Conservation (phyloP, 2,113 vertebrate genomes). For the Oncorhynchus gorbuscha region DNA sequence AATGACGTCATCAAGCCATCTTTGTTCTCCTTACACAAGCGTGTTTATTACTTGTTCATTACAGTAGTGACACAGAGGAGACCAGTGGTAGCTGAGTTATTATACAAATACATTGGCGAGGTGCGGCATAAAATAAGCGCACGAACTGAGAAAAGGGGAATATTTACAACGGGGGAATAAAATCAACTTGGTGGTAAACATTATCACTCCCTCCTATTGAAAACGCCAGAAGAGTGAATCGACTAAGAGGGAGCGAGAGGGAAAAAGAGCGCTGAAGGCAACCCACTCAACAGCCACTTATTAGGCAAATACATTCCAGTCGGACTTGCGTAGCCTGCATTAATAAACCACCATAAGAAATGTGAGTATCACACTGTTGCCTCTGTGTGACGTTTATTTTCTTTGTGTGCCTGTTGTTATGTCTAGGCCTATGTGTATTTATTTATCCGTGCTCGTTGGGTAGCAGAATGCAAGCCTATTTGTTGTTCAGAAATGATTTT, state of each 20-base stretch:
- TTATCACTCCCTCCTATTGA: conserved; percentile 54
- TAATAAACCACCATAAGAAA: conserved; percentile 46
- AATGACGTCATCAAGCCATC: conserved; percentile 79
- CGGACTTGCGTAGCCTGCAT: conserved; percentile 53
- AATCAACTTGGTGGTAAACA: conserved; percentile 21
- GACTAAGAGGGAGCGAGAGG: conserved; percentile 60
- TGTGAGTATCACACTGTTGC: conserved; percentile 55
- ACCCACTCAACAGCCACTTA: conserved; percentile 59
- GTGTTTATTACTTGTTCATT: conserved; percentile 69
- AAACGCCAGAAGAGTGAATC: conserved; percentile 54
- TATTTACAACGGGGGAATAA: conserved; percentile 12
- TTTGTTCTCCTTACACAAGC: conserved; percentile 71
- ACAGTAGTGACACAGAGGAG: conserved; percentile 58
- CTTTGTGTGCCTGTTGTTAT: not conserved
- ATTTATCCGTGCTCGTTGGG: not conserved
- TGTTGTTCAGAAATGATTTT: not conserved
- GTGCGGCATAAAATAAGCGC: conserved; percentile 29
- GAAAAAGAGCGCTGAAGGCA: conserved; percentile 55
- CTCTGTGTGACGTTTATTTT: too few relatives aligned
- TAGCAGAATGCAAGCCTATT: not conserved
- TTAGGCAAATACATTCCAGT: conserved; percentile 45
- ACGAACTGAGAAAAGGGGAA: conserved; percentile 19
- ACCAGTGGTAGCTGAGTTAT: conserved; percentile 37
- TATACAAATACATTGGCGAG: conserved; percentile 47
- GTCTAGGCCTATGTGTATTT: not conserved